Conservation (phyloP, 2,888 invertebrate species). For the Trimorus sp. region DNA sequence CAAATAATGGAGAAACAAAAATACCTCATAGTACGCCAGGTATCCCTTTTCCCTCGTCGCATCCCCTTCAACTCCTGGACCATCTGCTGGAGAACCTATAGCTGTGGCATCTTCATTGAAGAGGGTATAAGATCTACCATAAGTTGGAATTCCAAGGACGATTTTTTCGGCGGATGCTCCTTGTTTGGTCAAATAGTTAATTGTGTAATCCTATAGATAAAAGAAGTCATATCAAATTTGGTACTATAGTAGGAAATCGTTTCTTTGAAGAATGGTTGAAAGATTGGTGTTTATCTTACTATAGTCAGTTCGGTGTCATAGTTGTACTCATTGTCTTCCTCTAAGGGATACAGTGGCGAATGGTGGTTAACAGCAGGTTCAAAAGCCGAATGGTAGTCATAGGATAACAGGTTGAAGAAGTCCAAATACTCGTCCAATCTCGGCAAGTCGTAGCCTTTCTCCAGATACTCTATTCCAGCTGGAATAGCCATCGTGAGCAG, state of each 20-base stretch:
- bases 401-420: constrained; percentile 95
- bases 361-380: constrained; percentile 96
- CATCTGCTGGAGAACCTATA: constrained; percentile 94
- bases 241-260: not conserved
- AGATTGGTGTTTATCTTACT: constrained; percentile 84
- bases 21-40: constrained; percentile 94
- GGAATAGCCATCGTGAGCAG: constrained; percentile 96
- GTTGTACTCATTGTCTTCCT: constrained; percentile 93
- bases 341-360: constrained; percentile 91
- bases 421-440: constrained; percentile 94
- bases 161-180: constrained; percentile 91
- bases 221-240: not conserved
- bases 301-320: constrained; percentile 93
- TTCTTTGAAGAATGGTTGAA: not conserved
- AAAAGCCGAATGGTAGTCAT: constrained; percentile 96
- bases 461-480: constrained; percentile 95
- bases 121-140: constrained; percentile 94
- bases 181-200: constrained; percentile 90
- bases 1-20: not conserved
- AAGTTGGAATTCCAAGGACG: constrained; percentile 93
- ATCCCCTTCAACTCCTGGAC: constrained; percentile 94
- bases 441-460: constrained; percentile 95
- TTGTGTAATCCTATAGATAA: constrained; percentile 88
- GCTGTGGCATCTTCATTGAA: constrained; percentile 92
- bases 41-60: constrained; percentile 96